A percentile compares a stretch with the other conserved stretches of the same genome.
phyloP scores from a whole-genome alignment of 2,797 vertebrate genomes.

The Peromyscus aztecus region DNA sequence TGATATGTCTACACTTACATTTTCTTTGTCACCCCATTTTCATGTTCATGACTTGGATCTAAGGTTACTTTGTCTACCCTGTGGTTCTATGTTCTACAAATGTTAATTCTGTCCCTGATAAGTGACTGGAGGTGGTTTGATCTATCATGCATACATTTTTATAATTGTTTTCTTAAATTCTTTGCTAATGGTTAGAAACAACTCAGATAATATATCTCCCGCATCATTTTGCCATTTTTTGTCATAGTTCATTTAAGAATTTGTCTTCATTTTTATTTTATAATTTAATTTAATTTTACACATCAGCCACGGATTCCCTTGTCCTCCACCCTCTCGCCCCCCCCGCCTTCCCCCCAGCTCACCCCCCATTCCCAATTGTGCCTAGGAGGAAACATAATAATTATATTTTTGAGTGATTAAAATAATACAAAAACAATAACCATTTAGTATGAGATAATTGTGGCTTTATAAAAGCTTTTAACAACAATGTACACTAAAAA shows the following conservation, averaged over 20 bases:
- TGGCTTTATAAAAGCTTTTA: neutral
- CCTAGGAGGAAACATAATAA: neutral
- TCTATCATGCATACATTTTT: neutral
- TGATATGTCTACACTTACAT: conserved; percentile 57
- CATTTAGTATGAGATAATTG: neutral
- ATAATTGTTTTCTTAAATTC: neutral
- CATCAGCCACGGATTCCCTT: too few species aligned
- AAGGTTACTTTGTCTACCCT: neutral
- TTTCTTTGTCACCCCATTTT: neutral
- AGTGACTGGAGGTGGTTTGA: conserved; percentile 1
- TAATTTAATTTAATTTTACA: too few species aligned
- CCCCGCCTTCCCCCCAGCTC: too few species aligned
- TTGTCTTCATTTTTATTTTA: neutral
- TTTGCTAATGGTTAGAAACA: conserved; percentile 18
- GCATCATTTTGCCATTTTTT: neutral
- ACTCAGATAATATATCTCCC: neutral
- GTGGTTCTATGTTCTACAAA: neutral
- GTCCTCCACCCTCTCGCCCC: too few species aligned
- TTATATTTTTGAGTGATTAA: neutral
- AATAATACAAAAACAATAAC: neutral
- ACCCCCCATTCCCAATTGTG: neutral
- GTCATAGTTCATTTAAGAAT: conserved; percentile 1
- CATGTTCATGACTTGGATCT: neutral
- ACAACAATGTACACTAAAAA: neutral
- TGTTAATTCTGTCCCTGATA: neutral